A percentile compares a stretch with the other conserved stretches of the same genome.
Conservation (phyloP, 2,113 vertebrate species). For the Paradisaea rubra region DNA sequence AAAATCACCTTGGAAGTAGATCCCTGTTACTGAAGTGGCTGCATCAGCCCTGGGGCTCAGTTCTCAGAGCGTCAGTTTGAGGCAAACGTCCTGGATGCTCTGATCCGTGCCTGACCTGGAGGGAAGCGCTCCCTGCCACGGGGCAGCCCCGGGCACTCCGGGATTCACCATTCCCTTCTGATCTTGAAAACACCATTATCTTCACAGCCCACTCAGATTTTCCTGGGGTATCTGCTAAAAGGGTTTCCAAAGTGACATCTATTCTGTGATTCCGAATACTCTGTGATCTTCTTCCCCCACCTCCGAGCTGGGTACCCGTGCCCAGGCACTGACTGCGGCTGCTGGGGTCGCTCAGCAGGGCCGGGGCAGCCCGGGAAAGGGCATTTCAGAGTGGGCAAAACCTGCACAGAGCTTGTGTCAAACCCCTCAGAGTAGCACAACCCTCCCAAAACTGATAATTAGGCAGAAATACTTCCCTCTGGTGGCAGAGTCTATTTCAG, state of each 20-base stretch:
- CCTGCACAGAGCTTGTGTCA: fast-evolving
- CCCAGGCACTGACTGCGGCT: neutral
- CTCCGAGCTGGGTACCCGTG: fast-evolving
- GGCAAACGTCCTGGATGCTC: neutral
- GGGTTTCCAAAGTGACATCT: fast-evolving
- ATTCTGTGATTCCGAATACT: fast-evolving
- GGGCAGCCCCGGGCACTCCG: neutral
- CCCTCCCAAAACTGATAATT: fast-evolving
- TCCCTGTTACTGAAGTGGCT: neutral
- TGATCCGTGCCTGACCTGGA: fast-evolving
- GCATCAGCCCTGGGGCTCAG: neutral
- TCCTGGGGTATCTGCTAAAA: neutral
- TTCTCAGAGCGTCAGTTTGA: neutral
- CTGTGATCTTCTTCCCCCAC: neutral
- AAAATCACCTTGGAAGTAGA: neutral
- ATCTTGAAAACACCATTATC: neutral
- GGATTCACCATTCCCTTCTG: neutral
- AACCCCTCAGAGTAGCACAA: neutral
- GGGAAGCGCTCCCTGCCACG: neutral
- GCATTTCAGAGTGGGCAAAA: fast-evolving
- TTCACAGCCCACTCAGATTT: neutral
- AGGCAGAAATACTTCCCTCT: neutral
- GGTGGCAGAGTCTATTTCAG: neutral
- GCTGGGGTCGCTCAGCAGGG: too few species aligned
- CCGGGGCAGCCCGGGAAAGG: fast-evolving